Conservation (phyloP, 2,888 invertebrate genomes). For the Julus scandinavius region DNA sequence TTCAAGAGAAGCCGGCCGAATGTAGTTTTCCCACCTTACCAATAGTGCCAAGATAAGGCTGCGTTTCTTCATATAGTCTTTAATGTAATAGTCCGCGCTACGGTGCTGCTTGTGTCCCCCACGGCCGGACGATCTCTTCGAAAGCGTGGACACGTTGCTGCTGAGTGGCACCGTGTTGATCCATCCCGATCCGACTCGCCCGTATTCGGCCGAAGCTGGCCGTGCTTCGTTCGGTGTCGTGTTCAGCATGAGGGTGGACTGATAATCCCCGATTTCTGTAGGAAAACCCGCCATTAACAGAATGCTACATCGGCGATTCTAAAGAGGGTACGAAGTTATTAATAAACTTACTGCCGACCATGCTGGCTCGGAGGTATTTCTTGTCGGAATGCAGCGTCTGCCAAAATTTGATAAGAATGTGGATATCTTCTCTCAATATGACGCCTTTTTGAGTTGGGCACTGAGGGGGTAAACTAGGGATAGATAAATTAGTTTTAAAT, state of each 20-base stretch:
- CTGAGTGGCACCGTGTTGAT: conserved; percentile 91
- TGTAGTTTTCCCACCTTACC: conserved; percentile 67
- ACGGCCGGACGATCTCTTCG: conserved; percentile 68
- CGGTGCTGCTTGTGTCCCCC: conserved; percentile 66
- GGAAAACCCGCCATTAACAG: background rate
- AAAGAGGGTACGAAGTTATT: background rate
- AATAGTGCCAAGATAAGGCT: conserved; percentile 92
- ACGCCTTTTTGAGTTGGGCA: conserved; percentile 85
- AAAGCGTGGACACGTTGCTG: conserved; percentile 74
- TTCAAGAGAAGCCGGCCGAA: background rate
- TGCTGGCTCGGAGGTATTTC: conserved; percentile 86
- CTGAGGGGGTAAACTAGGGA: conserved; percentile 76
- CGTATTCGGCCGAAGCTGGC: conserved; percentile 61
- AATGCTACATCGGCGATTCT: background rate
- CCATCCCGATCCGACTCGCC: conserved; percentile 76
- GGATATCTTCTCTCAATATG: conserved; percentile 87
- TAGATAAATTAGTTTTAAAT: background rate
- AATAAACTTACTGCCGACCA: conserved; percentile 75
- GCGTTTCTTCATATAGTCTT: conserved; percentile 93
- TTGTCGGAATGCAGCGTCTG: conserved; percentile 94
- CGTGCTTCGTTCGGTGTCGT: conserved; percentile 49
- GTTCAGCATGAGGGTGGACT: conserved; percentile 36
- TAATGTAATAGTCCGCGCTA: conserved; percentile 83
- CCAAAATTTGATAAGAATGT: conserved; percentile 92
- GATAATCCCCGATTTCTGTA: conserved; percentile 53